These are phyloP conservation scores for Mechanitis mazaeus DNA, from an alignment of 2,888 invertebrate genomes.

Conservation along the genomic window DNA sequence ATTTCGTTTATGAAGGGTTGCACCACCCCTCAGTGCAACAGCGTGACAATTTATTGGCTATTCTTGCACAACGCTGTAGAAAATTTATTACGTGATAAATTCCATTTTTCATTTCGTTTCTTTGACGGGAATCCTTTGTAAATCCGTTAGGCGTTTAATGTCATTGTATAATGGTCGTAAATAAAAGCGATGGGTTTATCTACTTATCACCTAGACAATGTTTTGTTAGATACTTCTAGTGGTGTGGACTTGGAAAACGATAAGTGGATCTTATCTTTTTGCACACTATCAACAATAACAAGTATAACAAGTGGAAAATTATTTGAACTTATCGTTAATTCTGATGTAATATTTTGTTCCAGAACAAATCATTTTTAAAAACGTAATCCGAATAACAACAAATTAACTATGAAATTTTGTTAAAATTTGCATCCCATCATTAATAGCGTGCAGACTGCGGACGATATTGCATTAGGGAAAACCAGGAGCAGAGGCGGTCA, in stretches of 20 bases:
- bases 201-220: background rate
- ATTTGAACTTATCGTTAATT: no score
- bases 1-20: constrained; percentile 30
- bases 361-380: no score
- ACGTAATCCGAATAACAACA: no score
- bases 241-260: constrained; percentile 18
- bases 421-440: constrained; percentile 1
- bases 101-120: constrained; percentile 50
- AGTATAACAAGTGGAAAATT: background rate
- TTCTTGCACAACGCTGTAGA: constrained; percentile 58
- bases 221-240: background rate
- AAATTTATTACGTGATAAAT: constrained; percentile 73
- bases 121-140: constrained; percentile 44
- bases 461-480: constrained; percentile 26
- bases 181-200: constrained; percentile 15
- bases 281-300: background rate
- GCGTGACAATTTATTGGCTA: constrained; percentile 71
- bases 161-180: constrained; percentile 25
- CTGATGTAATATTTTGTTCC: no score
- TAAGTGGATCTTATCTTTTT: background rate
- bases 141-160: constrained; percentile 37
- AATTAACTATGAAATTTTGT: no score
- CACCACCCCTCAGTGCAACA: constrained; percentile 39
- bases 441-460: constrained; percentile 33
- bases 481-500: constrained; percentile 26